Evolutionary conservation across 2,113 vertebrate species (phyloP).

Genomic region (Gobius niger): DNA sequence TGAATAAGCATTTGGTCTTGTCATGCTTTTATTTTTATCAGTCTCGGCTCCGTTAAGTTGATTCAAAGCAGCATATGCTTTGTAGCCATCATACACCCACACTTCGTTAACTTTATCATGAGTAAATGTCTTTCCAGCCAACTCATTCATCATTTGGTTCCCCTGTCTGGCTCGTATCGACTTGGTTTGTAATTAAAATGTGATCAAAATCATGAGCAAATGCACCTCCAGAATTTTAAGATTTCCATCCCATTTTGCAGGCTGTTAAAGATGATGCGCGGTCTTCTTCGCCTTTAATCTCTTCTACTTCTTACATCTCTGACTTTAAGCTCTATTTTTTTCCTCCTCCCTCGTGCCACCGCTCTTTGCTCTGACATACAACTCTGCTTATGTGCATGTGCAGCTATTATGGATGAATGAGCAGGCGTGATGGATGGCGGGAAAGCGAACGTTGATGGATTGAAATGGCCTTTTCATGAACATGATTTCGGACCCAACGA

Average conservation of each 20-base stretch:
- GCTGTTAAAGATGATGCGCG: conserved; percentile 41
- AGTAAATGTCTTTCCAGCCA: conserved; percentile 1
- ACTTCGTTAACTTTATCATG: conserved; percentile 10
- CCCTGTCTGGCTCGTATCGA: conserved; percentile 37
- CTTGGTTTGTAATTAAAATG: conserved; percentile 45
- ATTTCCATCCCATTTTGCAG: conserved; percentile 36
- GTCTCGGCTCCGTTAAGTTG: conserved; percentile 5
- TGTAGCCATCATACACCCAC: background rate
- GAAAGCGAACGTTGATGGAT: conserved; percentile 48
- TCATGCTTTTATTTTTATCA: conserved; percentile 15
- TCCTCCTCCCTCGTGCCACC: conserved; percentile 13
- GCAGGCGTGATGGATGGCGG: conserved; percentile 51
- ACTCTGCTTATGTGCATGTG: conserved; percentile 29
- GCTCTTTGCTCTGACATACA: conserved; percentile 19
- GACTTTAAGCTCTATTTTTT: conserved; percentile 29
- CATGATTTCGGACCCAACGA: conserved; percentile 7
- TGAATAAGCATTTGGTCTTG: conserved; percentile 1
- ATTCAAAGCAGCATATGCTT: background rate
- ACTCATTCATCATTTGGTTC: conserved; percentile 10
- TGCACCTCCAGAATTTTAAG: conserved; percentile 31
- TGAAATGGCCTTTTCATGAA: conserved; percentile 52
- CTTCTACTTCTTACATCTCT: conserved; percentile 21
- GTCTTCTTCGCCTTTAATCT: conserved; percentile 55
- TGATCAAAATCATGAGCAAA: conserved; percentile 27
- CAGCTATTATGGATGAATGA: conserved; percentile 47